phyloP scores from a whole-genome alignment of 2,797 vertebrate species.

The Tangara arthus region DNA sequence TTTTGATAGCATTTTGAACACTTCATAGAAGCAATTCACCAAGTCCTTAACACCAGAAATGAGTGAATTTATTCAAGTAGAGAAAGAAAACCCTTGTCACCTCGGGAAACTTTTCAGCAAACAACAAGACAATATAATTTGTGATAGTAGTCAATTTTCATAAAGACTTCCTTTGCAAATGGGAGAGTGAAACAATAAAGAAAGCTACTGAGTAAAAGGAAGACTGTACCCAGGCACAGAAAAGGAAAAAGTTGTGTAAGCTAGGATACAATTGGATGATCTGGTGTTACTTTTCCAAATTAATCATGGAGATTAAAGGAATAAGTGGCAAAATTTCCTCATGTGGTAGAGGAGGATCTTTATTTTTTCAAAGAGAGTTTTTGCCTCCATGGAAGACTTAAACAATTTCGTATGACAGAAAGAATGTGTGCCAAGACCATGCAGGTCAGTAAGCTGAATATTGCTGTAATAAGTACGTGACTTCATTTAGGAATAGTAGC shows the following conservation, averaged over 20 bases:
- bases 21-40: background rate
- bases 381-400: background rate
- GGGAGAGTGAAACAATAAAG: background rate
- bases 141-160: background rate
- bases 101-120: background rate
- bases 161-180: background rate
- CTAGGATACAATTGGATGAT: background rate
- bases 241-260: background rate
- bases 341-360: background rate
- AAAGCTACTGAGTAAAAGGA: background rate
- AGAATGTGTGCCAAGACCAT: background rate
- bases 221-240: background rate
- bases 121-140: background rate
- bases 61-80: background rate
- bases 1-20: background rate
- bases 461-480: background rate
- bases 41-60: background rate
- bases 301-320: background rate
- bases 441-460: background rate
- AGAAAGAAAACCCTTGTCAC: background rate
- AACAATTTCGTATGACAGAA: background rate
- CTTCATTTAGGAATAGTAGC: background rate
- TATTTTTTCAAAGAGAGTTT: background rate
- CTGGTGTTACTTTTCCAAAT: background rate
- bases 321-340: background rate